A percentile compares a stretch with the other conserved stretches of the same genome.
Conservation (phyloP, 1,140 invertebrate genomes). For the Plectus sambesii region DNA sequence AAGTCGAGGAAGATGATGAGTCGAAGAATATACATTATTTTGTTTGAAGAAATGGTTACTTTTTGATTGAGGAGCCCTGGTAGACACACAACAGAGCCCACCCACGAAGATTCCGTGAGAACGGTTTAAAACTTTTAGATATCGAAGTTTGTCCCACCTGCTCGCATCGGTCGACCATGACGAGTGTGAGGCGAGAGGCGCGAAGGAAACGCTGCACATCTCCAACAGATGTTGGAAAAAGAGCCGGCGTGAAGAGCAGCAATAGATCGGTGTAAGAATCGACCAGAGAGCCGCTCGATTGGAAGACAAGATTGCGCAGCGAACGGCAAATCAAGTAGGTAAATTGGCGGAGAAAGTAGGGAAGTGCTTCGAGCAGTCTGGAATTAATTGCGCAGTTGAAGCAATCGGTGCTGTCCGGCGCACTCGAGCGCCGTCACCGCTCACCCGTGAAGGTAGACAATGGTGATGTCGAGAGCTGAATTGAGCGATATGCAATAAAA, state of each 20-base stretch:
- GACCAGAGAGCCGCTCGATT: constrained; percentile 17
- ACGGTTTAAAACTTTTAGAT: too few relatives aligned
- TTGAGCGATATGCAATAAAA: constrained; percentile 22
- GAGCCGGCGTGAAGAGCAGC: constrained; percentile 26
- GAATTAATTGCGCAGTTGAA: too few relatives aligned
- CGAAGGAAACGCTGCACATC: constrained; percentile 25
- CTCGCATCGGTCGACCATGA: constrained; percentile 27
- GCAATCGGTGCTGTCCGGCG: background rate
- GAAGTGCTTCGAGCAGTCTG: constrained; percentile 19
- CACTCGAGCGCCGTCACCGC: background rate
- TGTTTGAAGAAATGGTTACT: too few relatives aligned
- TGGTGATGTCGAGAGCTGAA: constrained; percentile 21
- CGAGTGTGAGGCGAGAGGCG: constrained; percentile 22
- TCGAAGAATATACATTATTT: too few relatives aligned
- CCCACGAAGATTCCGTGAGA: too few relatives aligned
- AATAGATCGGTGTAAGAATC: constrained; percentile 31
- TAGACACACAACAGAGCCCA: too few relatives aligned
- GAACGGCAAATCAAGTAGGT: constrained; percentile 25
- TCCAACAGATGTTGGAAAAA: constrained; percentile 26
- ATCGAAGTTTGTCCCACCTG: too few relatives aligned
- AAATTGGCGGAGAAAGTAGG: constrained; percentile 26
- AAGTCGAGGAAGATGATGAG: too few relatives aligned
- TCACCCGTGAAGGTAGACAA: constrained; percentile 22
- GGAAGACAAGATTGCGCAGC: constrained; percentile 20
- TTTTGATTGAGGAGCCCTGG: too few relatives aligned